These are phyloP conservation scores for Ashinkailepas kermadecensis DNA, from an alignment of 2,888 invertebrate species.

Conservation along the genomic window DNA sequence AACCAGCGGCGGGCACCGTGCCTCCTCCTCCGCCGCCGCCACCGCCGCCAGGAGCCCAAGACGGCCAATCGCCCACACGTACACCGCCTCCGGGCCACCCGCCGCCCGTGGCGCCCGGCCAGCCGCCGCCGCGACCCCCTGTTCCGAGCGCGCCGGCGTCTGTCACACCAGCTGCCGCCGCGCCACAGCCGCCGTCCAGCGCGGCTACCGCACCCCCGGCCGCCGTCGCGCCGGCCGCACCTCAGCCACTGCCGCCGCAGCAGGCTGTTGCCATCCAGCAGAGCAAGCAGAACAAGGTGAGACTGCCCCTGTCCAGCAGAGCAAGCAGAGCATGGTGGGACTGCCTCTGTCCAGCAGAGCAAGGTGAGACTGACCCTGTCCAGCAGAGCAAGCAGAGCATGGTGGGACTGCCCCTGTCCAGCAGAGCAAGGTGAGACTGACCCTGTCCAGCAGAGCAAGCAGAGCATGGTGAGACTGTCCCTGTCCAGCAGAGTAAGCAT, in stretches of 20 bases:
- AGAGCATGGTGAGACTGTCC: too few relatives aligned
- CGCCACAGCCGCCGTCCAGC: background rate
- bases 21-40: background rate
- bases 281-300: slow-evolving; percentile 7
- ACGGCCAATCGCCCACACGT: background rate
- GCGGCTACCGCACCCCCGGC: too few relatives aligned
- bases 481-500: too few relatives aligned
- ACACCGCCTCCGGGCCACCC: background rate
- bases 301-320: background rate
- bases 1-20: background rate
- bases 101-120: background rate
- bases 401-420: too few relatives aligned
- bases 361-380: too few relatives aligned
- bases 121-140: background rate
- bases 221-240: background rate
- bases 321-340: too few relatives aligned
- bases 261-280: background rate
- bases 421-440: too few relatives aligned
- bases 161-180: background rate
- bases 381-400: too few relatives aligned
- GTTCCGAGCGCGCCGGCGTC: background rate
- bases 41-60: background rate
- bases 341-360: too few relatives aligned
- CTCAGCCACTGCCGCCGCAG: background rate
- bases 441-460: too few relatives aligned